phyloP scores from a whole-genome alignment of 1,140 invertebrate species.

The Tribolium madens region DNA sequence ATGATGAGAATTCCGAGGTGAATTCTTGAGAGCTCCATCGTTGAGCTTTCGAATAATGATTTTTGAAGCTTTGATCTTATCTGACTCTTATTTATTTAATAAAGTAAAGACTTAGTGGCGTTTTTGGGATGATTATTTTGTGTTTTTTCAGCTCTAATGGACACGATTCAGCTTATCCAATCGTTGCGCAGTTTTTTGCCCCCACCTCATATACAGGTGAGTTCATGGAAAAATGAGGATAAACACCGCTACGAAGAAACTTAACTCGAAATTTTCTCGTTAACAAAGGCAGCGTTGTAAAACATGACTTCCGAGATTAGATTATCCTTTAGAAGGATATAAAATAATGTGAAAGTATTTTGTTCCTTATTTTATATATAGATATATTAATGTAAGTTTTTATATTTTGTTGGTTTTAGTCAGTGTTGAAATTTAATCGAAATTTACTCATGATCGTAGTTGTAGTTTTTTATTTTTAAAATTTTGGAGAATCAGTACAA shows the following conservation, averaged over 20 bases:
- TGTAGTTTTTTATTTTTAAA: background rate
- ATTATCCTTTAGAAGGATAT: constrained; percentile 36
- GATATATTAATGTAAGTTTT: constrained; percentile 32
- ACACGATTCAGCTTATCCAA: constrained; percentile 87
- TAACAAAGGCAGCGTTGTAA: constrained; percentile 6
- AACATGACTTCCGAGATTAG: constrained; percentile 32
- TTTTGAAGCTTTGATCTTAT: constrained; percentile 63
- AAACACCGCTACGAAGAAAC: constrained; percentile 74
- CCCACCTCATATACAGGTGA: constrained; percentile 86
- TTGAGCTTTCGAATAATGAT: constrained; percentile 60
- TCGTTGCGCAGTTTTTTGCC: constrained; percentile 85
- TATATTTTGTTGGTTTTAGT: constrained; percentile 32
- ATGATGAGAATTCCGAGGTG: constrained; percentile 60
- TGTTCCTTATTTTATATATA: constrained; percentile 29
- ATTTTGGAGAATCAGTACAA: background rate
- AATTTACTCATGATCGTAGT: constrained; percentile 1
- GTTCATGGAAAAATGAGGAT: constrained; percentile 89
- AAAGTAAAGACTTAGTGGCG: background rate
- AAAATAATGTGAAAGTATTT: constrained; percentile 39
- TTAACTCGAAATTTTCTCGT: constrained; percentile 49
- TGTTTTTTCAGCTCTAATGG: constrained; percentile 77
- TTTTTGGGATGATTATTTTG: background rate
- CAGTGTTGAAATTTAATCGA: constrained; percentile 20
- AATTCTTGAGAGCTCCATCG: constrained; percentile 60
- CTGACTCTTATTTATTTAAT: constrained; percentile 52